phyloP scores from a whole-genome alignment of 1,140 invertebrate species.

The Calosoma granatense region DNA sequence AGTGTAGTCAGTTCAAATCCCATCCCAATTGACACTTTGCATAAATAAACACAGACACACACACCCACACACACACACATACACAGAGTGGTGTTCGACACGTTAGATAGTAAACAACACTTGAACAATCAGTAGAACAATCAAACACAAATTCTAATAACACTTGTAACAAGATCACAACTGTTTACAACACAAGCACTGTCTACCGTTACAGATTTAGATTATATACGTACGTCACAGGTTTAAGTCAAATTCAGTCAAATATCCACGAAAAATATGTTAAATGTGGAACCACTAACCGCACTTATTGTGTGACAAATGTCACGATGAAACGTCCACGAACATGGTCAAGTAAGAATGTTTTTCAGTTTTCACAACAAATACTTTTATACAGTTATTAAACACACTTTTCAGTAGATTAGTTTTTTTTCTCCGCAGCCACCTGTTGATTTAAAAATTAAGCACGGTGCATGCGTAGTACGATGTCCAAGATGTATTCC shows the following conservation, averaged over 20 bases:
- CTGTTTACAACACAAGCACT: too few relatives aligned
- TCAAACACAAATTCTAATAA: neutral
- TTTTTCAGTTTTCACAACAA: neutral
- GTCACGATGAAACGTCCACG: neutral
- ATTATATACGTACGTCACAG: too few relatives aligned
- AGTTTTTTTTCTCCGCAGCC: neutral
- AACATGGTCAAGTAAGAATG: neutral
- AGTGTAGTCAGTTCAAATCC: too few relatives aligned
- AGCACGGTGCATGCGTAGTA: neutral
- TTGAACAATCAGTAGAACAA: neutral
- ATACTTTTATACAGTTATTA: constrained; percentile 28
- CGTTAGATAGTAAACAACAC: constrained; percentile 22
- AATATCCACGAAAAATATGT: too few relatives aligned
- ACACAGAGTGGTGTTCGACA: constrained; percentile 26
- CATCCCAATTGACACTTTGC: too few relatives aligned
- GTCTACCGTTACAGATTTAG: too few relatives aligned
- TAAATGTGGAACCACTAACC: neutral
- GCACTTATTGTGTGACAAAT: neutral
- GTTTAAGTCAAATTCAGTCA: too few relatives aligned
- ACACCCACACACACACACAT: constrained; percentile 5
- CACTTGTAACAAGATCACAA: too few relatives aligned
- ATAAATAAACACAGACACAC: neutral
- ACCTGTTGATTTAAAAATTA: constrained; percentile 8
- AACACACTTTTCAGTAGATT: constrained; percentile 20
- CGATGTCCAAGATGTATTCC: neutral